These are phyloP conservation scores for Odocoileus virginianus DNA, from an alignment of 2,113 vertebrate species.

Conservation along the genomic window DNA sequence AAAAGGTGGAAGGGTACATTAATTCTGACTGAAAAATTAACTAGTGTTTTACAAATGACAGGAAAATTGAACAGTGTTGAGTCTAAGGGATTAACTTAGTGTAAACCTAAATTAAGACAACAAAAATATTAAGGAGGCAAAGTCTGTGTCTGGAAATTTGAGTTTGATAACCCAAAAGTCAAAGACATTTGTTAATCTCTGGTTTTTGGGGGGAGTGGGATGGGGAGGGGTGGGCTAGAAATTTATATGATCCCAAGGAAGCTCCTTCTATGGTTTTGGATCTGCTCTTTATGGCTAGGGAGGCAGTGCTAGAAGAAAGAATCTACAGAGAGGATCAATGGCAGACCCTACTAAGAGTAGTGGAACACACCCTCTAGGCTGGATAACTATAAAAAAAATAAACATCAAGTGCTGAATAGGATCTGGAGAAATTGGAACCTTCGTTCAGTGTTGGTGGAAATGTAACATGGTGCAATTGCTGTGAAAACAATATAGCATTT, in stretches of 20 bases:
- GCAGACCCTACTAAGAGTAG: background rate
- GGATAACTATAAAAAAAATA: background rate
- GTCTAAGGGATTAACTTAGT: background rate
- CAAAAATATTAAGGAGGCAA: background rate
- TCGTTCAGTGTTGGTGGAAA: background rate
- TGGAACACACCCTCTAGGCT: background rate
- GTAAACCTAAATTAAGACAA: background rate
- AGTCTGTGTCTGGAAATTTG: background rate
- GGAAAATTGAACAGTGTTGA: background rate
- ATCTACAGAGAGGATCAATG: background rate
- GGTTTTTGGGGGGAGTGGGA: background rate
- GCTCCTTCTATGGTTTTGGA: background rate
- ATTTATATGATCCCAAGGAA: background rate
- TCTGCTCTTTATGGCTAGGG: background rate
- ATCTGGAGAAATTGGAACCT: background rate
- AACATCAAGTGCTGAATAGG: background rate
- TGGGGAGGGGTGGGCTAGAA: background rate
- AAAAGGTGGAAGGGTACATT: background rate
- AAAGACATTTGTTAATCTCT: background rate
- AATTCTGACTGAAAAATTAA: background rate
- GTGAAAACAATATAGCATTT: background rate
- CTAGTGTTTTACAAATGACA: background rate
- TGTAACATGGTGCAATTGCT: background rate
- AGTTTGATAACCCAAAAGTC: background rate
- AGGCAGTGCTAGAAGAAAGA: background rate